Evolutionary conservation across 2,113 vertebrate species (phyloP).

Genomic region (Dinomys branickii): DNA sequence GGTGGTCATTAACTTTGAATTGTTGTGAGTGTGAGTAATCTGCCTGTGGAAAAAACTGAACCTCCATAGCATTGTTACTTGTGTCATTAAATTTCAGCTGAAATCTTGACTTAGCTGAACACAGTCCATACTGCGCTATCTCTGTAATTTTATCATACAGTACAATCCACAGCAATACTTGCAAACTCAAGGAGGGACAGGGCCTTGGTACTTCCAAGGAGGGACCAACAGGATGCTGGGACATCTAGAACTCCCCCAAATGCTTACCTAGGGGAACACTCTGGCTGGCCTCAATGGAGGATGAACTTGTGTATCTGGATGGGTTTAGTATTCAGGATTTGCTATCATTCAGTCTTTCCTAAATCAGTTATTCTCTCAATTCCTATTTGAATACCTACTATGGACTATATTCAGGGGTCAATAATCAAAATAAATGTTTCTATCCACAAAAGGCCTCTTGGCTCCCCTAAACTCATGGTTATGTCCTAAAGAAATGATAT

Average conservation of each 20-base stretch:
- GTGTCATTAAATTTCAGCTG: neutral
- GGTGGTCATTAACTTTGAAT: neutral
- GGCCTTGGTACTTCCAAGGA: neutral
- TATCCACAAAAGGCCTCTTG: neutral
- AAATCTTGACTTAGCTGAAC: neutral
- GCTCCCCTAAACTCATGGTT: neutral
- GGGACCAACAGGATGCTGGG: neutral
- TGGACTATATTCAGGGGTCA: no score
- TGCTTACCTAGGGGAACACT: neutral
- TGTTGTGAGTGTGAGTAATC: conserved; percentile 38
- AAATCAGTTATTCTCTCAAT: neutral
- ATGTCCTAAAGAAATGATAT: neutral
- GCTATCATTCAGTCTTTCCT: neutral
- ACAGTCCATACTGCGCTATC: neutral
- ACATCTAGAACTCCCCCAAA: neutral
- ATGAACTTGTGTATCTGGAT: neutral
- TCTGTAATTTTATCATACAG: neutral
- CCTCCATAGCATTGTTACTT: neutral
- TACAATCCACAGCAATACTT: neutral
- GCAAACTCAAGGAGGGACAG: neutral
- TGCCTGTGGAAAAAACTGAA: neutral
- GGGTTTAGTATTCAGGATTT: neutral
- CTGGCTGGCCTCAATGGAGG: neutral
- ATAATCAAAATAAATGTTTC: neutral
- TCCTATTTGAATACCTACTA: neutral